These are phyloP conservation scores for Siniperca obscura DNA, from an alignment of 2,797 vertebrate species.

Conservation along the genomic window DNA sequence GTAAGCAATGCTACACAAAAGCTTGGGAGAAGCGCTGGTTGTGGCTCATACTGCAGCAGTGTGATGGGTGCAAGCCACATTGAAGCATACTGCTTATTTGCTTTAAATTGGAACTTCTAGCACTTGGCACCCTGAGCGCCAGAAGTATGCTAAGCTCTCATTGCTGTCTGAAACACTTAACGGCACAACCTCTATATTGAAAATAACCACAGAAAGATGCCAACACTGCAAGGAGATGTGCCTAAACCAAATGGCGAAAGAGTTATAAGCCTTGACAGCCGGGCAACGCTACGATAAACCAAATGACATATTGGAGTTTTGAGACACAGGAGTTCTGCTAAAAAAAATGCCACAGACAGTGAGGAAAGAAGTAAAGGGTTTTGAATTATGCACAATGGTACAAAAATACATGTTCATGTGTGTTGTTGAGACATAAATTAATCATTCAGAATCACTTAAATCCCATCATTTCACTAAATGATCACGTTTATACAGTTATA, in stretches of 20 bases:
- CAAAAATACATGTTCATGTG: constrained; percentile 29
- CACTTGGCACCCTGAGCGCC: constrained; percentile 17
- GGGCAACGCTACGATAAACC: constrained; percentile 30
- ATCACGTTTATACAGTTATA: neutral
- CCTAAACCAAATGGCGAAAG: constrained; percentile 38
- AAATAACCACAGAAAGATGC: constrained; percentile 33
- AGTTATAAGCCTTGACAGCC: constrained; percentile 19
- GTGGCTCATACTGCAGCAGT: neutral
- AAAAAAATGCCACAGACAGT: neutral
- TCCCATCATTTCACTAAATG: constrained; percentile 4
- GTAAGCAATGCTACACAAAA: constrained; percentile 14
- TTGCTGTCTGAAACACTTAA: constrained; percentile 38
- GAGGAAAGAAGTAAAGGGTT: constrained; percentile 12
- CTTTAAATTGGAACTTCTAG: constrained; percentile 20
- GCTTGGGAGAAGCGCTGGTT: constrained; percentile 17
- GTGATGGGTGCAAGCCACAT: constrained; percentile 22
- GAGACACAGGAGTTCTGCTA: constrained; percentile 6
- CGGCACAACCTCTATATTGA: constrained; percentile 24
- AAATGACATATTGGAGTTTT: constrained; percentile 36
- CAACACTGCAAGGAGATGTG: constrained; percentile 18
- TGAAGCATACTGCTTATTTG: constrained; percentile 22
- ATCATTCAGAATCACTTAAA: constrained; percentile 4
- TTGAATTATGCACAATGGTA: constrained; percentile 37
- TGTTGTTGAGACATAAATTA: neutral
- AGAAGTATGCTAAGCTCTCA: constrained; percentile 30